Base-by-base conservation (phyloP, 2,888 invertebrate genomes). In the Hofmannophila pseudospretella region DNA sequence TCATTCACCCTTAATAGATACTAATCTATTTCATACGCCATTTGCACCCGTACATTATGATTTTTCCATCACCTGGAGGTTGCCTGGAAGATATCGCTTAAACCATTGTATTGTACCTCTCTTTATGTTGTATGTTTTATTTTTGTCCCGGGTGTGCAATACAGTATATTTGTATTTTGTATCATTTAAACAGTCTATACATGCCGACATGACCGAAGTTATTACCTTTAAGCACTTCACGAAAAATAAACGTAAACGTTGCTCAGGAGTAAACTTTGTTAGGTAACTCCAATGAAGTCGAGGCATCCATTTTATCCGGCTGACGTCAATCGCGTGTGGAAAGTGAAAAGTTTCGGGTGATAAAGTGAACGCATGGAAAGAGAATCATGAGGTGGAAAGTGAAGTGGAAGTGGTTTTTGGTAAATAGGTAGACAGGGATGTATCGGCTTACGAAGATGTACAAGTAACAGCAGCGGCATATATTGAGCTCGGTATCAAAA, bases 311-410 rank as follows among this genome's bases (percentile, higher is more conserved):
- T 58, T n/a, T 63, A 60, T 56, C 54, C 47, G 42, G 41, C 45
- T 49, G 9, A 54, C 62, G 59, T 68, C 70, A 71, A 68, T 70
- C 67, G 67, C 52, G 65, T 54, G 67, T 58, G 57, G 67, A 65
- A 67, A 73, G 72, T 70, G 63, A 66, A 71, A 72, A 72, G 73
- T 73, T 73, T 65, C 52, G 32, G 38, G 48, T 45, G 51, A 51
- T 53, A 49, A 58, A 67, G 61, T 62, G 58, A 29, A 61, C 57
- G 58, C 59, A 1, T 11, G 27, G 59, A 58, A 54, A 52, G 54
- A 44, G 41, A 33, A 34, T 43, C 32, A 22, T 47, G 45, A 36
- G 47, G 41, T 38, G 31, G 36, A 34, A 31, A 36, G 20, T 25
- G 30, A 44, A 28, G 37, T 44, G 48, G 40, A 20, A 35, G 27